Evolutionary conservation across 2,888 invertebrate genomes (phyloP), one percentile per base, ranked within the genome.

Genomic region (Stenurella melanura): DNA sequence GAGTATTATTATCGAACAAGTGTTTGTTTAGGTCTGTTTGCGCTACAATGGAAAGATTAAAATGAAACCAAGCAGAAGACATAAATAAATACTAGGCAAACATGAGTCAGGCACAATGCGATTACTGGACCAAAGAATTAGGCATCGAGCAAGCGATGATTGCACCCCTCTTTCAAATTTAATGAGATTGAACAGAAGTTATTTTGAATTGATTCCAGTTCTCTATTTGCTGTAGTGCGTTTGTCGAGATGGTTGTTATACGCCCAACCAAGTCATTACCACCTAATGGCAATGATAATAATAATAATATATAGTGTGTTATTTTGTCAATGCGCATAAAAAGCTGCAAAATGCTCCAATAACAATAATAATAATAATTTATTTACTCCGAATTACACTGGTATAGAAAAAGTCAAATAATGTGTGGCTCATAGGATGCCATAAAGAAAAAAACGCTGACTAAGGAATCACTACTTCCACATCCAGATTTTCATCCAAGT

Each of bases 21-120:
- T 89, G 88, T 89, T 89, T 89, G 87, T 88, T 89, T 89, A 89
- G 89, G 89, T 83, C 84, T 88, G 85, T 88, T 88, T 88, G 86
- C 83, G 80, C 83, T 83, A 83, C 84, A 86, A 87, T 87, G 86
- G 87, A 89, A 88, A 89, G 89, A 89, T 89, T 89, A 89, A 89
- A 89, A 88, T 87, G 87, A 88, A 88, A 87, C 89, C 87, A 87
- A 88, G 88, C 89, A 87, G 87, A 88, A 88, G 86, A 87, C 86
- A 86, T 87, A 88, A 88, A 88, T 85, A 85, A 85, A 85, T 82
- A 83, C 77, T 80, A 82, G 78, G 83, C 83, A 85, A 85, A 85
- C 85, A 85, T 84, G 83, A 82, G 82, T 83, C 85, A 84, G 83
- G 85, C 85, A 87, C 87, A 87, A 87, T 87, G 82, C 83, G 85